Base-by-base conservation (phyloP, 1,140 invertebrate species). In the Andricus grossulariae region DNA sequence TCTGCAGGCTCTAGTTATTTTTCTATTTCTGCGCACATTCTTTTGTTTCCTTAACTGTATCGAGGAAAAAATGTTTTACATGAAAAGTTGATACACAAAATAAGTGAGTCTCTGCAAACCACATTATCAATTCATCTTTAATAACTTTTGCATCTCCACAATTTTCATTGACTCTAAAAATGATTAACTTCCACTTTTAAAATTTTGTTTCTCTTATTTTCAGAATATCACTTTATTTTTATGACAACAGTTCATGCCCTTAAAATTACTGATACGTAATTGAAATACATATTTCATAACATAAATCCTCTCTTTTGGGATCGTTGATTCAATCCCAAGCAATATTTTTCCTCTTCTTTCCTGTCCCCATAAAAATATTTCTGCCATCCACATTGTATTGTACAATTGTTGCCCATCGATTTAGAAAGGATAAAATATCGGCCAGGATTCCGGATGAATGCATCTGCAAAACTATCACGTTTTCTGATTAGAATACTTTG, bases 81-180 rank as follows among this genome's bases (percentile, higher is more conserved):
- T 66, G 60, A 66, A 66, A 25, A 66, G 60, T 66, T 66, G 15
- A 66, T 39, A 39, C 25, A 12, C 15, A 39, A 32, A 66, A 66
- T 32, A 32, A 60, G 21, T 32, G 3, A 12, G 4, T 32, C 32
- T 15, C 12, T 32, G 13, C 12, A 60, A 32, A 60, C 10, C 32
- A 3, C 15, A 66, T 8, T 45, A 2, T 66, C 25, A 45, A 32
- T 32, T 66, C 25, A 3, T 66, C 25, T 12, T 32, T 18, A n/a
- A 54, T 18, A 18, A 18, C 5, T 25, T 21, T 45, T 11, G 39
- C 8, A 45, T 45, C 8, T 8, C 13, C 21, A 25, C 55, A 12
- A 66, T 32, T 60, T 60, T 54, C 7, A 18, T 54, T 54, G 52
- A 4, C 18, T 54, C 16, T 15, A 8, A 8, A 54, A 18, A 39